A percentile compares a stretch with the other conserved stretches of the same genome.
phyloP scores from a whole-genome alignment of 2,797 vertebrate genomes.

The Morus bassanus region DNA sequence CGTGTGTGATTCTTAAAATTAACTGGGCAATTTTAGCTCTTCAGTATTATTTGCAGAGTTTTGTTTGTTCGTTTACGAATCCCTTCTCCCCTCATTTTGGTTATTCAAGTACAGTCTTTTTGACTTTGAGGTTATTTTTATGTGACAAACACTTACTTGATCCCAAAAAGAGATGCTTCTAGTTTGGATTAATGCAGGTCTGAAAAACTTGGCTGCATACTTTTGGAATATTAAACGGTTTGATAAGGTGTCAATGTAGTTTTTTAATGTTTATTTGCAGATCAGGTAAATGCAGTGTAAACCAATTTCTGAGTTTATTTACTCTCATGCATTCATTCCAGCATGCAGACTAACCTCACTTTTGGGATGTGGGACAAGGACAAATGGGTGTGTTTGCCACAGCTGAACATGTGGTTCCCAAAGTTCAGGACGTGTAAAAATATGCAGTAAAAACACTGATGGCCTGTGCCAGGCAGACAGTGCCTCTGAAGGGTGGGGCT shows the following conservation, averaged over 20 bases:
- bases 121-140: conserved; percentile 48
- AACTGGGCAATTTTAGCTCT: conserved; percentile 60
- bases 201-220: background rate
- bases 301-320: conserved; percentile 36
- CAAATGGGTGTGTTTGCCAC: conserved; percentile 33
- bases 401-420: conserved; percentile 11
- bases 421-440: conserved; percentile 16
- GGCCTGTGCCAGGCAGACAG: conserved; percentile 4
- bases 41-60: conserved; percentile 49
- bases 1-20: conserved; percentile 47
- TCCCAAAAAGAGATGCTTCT: conserved; percentile 34
- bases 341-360: background rate
- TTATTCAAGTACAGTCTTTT: conserved; percentile 21
- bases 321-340: background rate
- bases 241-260: conserved; percentile 35
- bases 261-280: conserved; percentile 11
- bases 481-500: background rate
- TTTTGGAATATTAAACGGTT: conserved; percentile 12
- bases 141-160: background rate
- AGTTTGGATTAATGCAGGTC: background rate
- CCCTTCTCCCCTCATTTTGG: background rate
- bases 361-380: conserved; percentile 28
- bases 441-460: background rate
- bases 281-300: conserved; percentile 8
- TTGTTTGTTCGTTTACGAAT: conserved; percentile 49